A percentile compares a stretch with the other conserved stretches of the same genome.
Evolutionary conservation across 2,797 vertebrate genomes (phyloP).

Genomic region (Lerista edwardsae): DNA sequence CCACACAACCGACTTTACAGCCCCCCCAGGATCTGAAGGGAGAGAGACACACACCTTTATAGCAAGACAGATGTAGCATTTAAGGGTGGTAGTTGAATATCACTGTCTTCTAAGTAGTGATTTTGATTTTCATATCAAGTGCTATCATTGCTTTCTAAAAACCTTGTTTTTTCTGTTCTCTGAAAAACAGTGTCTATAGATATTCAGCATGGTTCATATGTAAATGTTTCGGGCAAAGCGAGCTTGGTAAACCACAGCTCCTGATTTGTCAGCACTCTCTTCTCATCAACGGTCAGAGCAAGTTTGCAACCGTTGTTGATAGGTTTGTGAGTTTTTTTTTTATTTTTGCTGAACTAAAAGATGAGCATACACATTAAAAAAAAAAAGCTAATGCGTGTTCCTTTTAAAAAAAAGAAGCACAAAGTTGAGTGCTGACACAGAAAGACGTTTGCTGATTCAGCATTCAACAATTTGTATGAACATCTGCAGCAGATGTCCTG

Average conservation of each 20-base stretch:
- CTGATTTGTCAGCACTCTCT: background rate
- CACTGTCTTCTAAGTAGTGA: too few relatives aligned
- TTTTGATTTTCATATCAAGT: too few relatives aligned
- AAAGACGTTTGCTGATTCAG: background rate
- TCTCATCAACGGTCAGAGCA: too few relatives aligned
- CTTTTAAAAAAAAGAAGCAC: background rate
- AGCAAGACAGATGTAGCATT: background rate
- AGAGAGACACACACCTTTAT: background rate
- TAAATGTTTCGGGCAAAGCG: background rate
- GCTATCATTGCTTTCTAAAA: background rate
- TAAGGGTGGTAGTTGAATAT: background rate
- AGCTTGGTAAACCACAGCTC: background rate
- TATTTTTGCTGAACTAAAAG: background rate
- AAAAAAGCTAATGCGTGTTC: background rate
- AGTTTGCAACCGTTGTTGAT: background rate
- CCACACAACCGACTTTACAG: fast-evolving
- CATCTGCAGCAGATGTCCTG: background rate
- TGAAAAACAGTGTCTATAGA: background rate
- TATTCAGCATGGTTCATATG: background rate
- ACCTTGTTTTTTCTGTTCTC: background rate
- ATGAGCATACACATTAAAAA: too few relatives aligned
- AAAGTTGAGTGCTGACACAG: too few relatives aligned
- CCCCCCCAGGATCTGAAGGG: background rate
- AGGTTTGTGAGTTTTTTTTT: background rate
- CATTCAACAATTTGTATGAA: background rate